Base-by-base conservation (phyloP, 2,888 invertebrate genomes). In the Drosophila macrothrix region DNA sequence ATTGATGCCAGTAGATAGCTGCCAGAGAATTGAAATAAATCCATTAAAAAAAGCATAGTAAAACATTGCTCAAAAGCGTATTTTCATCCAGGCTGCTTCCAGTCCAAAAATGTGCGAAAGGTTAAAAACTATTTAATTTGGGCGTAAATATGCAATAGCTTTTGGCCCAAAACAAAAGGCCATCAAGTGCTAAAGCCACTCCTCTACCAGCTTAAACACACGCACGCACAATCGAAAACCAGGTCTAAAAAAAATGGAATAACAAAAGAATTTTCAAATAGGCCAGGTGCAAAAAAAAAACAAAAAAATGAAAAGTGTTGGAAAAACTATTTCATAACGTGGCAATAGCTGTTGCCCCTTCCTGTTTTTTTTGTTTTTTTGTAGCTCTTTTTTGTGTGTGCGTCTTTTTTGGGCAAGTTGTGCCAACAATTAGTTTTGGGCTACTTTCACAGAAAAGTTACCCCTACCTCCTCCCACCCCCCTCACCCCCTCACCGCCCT, bases 341-440 rank as follows among this genome's bases (percentile, higher is more conserved):
- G 60, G 67, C 69, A 56, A 43, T 59, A 49, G 69, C 58, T 41
- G 54, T 41, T n/a, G 6, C 2, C 37, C 1, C 33, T 31, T 49
- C 31, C 39, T 25, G 10, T 33, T 12, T 31, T 12, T 25, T 25
- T 29, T n/a, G n/a, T 12, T 31, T 12, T 25, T 12, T 25, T 25
- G 37, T 16, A 2, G 12, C 3, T 3, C n/a, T 39, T 29, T 29
- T 35, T 37, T 22, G 37, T 52, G 29, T 33, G 39, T 65, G 7
- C 14, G 1, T 12, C 22, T 58, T 58, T 61, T 55, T 62, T 28
- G 31, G 63, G 28, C 39, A 53, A 50, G 41, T 56, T 55, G 71
- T 46, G 67, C 61, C 37, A 67, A 72, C 83, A 85, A 85, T 85
- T 81, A 85, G 78, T 78, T 68, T 67, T 71, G 49, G 76, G 62